Evolutionary conservation across 23 tunicate genomes (phyloP).

Genomic region (Trididemnum miniatum): DNA sequence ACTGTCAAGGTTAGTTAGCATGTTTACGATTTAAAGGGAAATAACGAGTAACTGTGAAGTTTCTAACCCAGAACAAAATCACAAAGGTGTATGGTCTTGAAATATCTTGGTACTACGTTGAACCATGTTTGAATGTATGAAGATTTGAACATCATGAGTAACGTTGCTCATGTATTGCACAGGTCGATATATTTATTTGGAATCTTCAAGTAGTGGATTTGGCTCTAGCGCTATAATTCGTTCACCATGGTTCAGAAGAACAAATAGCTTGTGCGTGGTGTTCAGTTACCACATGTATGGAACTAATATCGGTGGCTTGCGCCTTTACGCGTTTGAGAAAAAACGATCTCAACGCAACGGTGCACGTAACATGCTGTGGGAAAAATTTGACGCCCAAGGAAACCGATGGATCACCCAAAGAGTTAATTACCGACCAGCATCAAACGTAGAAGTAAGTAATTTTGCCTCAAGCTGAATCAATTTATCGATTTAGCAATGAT

Average conservation of each 20-base stretch:
- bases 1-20: too few species aligned
- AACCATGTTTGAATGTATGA: too few species aligned
- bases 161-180: too few species aligned
- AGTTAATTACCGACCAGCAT: slow-evolving; percentile 46
- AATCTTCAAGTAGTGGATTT: slow-evolving; percentile 64
- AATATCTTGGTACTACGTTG: too few species aligned
- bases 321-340: slow-evolving; percentile 83
- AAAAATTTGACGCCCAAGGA: slow-evolving; percentile 72
- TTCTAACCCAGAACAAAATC: too few species aligned
- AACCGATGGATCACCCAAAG: slow-evolving; percentile 48
- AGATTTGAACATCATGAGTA: too few species aligned
- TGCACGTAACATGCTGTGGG: slow-evolving; percentile 80
- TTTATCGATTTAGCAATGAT: not conserved
- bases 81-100: too few species aligned
- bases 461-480: not conserved
- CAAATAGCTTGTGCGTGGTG: slow-evolving; percentile 29
- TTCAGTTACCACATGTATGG: slow-evolving; percentile 94
- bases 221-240: slow-evolving; percentile 87
- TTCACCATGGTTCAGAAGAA: slow-evolving; percentile 70
- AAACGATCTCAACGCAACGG: slow-evolving; percentile 51
- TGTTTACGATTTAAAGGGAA: too few species aligned
- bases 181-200: slow-evolving; percentile 85
- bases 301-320: slow-evolving; percentile 75
- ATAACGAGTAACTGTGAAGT: too few species aligned
- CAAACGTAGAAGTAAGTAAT: slow-evolving; percentile 63